Evolutionary conservation across 2,113 vertebrate species (phyloP).

Genomic region (Trematocara marginatum): DNA sequence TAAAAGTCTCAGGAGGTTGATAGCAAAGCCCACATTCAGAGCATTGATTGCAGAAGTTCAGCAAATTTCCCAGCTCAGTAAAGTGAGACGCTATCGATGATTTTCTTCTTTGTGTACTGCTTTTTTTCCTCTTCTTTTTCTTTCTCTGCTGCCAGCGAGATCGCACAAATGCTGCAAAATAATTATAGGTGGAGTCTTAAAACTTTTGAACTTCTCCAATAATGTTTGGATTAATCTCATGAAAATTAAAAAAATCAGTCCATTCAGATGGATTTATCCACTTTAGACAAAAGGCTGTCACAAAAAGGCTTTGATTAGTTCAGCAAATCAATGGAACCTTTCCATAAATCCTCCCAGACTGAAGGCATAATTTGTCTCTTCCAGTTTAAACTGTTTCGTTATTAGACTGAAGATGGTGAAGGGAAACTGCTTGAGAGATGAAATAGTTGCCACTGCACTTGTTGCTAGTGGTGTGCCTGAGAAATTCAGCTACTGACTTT

Average conservation of each 20-base stretch:
- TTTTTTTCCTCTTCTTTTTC: neutral
- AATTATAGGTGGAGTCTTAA: neutral
- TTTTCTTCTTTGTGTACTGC: conserved; percentile 31
- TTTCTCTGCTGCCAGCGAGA: neutral
- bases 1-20: conserved; percentile 47
- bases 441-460: neutral
- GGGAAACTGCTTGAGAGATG: neutral
- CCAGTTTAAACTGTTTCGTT: neutral
- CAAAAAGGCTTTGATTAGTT: neutral
- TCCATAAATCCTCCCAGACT: neutral
- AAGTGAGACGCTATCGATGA: conserved; percentile 50
- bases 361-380: neutral
- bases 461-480: neutral
- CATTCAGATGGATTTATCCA: neutral
- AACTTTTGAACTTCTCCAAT: neutral
- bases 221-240: neutral
- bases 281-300: neutral
- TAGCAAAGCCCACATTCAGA: conserved; percentile 39
- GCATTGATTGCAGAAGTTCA: conserved; percentile 54
- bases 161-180: neutral
- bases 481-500: neutral
- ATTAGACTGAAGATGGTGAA: neutral
- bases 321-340: neutral
- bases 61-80: conserved; percentile 58
- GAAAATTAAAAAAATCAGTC: neutral